Evolutionary conservation across 2,888 invertebrate genomes (phyloP), one percentile per base, ranked within the genome.

Genomic region (Schizotus pectinicornis): DNA sequence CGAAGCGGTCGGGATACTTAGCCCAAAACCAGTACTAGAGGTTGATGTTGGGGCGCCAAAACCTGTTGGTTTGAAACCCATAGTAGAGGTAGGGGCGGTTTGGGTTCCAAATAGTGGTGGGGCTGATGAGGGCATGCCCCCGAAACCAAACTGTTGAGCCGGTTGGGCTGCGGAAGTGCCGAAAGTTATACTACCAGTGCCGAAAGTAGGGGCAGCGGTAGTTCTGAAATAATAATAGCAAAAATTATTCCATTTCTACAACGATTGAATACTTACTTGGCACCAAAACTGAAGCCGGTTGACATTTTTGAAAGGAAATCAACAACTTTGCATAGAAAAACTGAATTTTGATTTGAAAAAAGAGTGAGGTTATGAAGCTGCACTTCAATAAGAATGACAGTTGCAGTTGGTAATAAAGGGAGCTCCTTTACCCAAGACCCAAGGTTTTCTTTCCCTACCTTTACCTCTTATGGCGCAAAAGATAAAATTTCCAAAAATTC

Each of bases 211-310:
- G 7, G 60, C 14, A 8, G 42, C 47, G 1, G 56, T 43, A 3
- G 51, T 56, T 39, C 51, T 60, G 11, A 32, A 50, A 45, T 33
- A 33, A 33, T 13, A 39, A 39, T 31, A 32, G 5, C 5, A 42
- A 22, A 22, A 5, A 22, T 22, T 22, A 22, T 5, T 38, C 14
- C 1, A 45, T 8, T 52, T 35, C n/a, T 6, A 31, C 14, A 45
- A 6, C 11, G 8, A n/a, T 7, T 9, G 13, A 6, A 33, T 37
- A 60, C 56, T 51, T 52, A 60, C 60, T 56, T 60, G 9, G 51
- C 48, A 6, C 60, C 56, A 43, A 60, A 60, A 22, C 37, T 30
- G 11, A 56, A 60, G n/a, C 56, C 56, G n/a, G 55, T 51, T 7
- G 51, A 32, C 56, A 60, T 56, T 39, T 48, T 52, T 32, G 22